Conservation (phyloP, 2,113 vertebrate species). For the Stegostoma tigrinum region DNA sequence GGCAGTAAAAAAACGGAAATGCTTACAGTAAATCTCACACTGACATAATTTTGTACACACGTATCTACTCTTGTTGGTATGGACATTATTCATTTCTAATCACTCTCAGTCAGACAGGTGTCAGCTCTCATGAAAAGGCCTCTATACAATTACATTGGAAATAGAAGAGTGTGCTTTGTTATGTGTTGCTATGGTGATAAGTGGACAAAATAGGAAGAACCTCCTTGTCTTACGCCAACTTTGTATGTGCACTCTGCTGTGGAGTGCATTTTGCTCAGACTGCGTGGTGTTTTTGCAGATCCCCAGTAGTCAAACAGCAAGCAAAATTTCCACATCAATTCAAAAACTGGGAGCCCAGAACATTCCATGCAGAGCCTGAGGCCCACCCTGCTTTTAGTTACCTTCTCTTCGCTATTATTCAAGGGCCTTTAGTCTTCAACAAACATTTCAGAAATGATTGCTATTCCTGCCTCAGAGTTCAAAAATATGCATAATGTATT, state of each 20-base stretch:
- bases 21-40: conserved; percentile 58
- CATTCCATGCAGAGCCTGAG: conserved; percentile 51
- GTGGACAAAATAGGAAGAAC: conserved; percentile 63
- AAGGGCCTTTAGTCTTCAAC: conserved; percentile 40
- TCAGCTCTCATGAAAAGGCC: conserved; percentile 62
- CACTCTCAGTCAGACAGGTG: conserved; percentile 66
- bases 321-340: conserved; percentile 57
- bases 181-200: conserved; percentile 72
- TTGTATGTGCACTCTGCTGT: conserved; percentile 63
- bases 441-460: not conserved
- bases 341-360: conserved; percentile 47
- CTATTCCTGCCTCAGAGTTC: not conserved
- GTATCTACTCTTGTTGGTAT: conserved; percentile 51
- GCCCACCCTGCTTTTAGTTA: conserved; percentile 53
- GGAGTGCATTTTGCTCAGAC: conserved; percentile 64
- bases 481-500: not conserved
- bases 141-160: conserved; percentile 70
- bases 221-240: conserved; percentile 67
- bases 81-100: conserved; percentile 60
- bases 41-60: conserved; percentile 49
- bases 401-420: conserved; percentile 55
- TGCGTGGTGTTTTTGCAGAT: conserved; percentile 52
- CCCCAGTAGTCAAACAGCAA: conserved; percentile 53
- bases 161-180: conserved; percentile 76
- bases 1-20: conserved; percentile 61